Percentiles rank a stretch among this genome's conserved stretches.
These are phyloP conservation scores for Tokudaia tokunoshimensis DNA, from an alignment of 2,797 vertebrate species.

Conservation along the genomic window DNA sequence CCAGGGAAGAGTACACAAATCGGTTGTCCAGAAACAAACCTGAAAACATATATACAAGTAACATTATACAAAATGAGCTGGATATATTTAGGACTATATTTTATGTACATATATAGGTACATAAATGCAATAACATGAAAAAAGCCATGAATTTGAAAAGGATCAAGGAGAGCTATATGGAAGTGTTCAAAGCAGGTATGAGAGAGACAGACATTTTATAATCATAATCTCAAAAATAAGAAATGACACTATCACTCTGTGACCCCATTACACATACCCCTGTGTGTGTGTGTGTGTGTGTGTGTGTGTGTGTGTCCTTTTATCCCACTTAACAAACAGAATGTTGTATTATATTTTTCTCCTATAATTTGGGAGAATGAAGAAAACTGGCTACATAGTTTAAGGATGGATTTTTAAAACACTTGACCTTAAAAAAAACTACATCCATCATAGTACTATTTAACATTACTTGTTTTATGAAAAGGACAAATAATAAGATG, in stretches of 20 bases:
- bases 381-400: slow-evolving; percentile 23
- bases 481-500: slow-evolving; percentile 68
- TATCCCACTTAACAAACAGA: slow-evolving; percentile 36
- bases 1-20: background rate
- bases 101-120: background rate
- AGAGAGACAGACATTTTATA: background rate
- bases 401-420: slow-evolving; percentile 45
- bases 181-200: background rate
- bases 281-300: background rate
- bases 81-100: background rate
- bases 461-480: slow-evolving; percentile 16
- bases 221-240: background rate
- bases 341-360: slow-evolving; percentile 29
- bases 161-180: background rate
- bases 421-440: slow-evolving; percentile 56
- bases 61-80: background rate
- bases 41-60: background rate
- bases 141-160: background rate
- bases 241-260: background rate
- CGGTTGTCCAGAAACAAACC: background rate
- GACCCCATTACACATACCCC: background rate
- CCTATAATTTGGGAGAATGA: background rate
- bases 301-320: background rate
- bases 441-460: slow-evolving; percentile 18
- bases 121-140: background rate